Percentiles rank a stretch among this genome's conserved stretches.
Conservation (phyloP, 2,888 invertebrate species). For the Ochlodes sylvanus region DNA sequence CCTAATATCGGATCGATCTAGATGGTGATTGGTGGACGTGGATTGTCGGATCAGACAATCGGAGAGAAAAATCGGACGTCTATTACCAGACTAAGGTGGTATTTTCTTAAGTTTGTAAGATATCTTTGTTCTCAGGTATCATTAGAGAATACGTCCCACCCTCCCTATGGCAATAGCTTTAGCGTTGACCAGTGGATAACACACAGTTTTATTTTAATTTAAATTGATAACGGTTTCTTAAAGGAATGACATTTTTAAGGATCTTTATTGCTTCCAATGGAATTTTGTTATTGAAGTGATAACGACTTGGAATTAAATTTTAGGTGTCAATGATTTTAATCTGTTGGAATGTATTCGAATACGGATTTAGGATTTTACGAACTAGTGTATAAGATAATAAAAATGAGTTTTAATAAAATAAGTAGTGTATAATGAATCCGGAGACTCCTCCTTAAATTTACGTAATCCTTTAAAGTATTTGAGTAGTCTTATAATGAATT, state of each 20-base stretch:
- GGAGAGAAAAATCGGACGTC: too few relatives aligned
- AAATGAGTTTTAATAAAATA: slow-evolving; percentile 20
- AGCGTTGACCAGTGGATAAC: neutral
- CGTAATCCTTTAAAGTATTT: slow-evolving; percentile 2
- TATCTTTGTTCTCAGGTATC: too few relatives aligned
- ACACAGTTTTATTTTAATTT: neutral
- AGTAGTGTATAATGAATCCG: slow-evolving; percentile 8
- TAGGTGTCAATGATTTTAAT: slow-evolving; percentile 36
- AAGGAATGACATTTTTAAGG: slow-evolving; percentile 33
- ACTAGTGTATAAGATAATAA: slow-evolving; percentile 9
- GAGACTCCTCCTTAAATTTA: neutral
- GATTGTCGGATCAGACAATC: too few relatives aligned
- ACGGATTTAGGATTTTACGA: slow-evolving; percentile 22
- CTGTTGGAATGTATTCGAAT: slow-evolving; percentile 32
- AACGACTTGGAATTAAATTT: slow-evolving; percentile 31
- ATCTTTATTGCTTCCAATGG: slow-evolving; percentile 29
- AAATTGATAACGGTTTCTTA: slow-evolving; percentile 13
- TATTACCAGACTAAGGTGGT: too few relatives aligned
- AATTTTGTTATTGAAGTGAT: slow-evolving; percentile 32
- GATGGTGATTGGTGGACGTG: too few relatives aligned
- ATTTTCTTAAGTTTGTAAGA: too few relatives aligned
- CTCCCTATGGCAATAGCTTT: too few relatives aligned
- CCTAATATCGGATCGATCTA: too few relatives aligned
- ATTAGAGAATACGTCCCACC: neutral
- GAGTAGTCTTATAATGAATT: neutral